Evolutionary conservation across 2,113 vertebrate genomes (phyloP), one percentile per base, ranked within the genome.

Genomic region (Aptenodytes patagonicus): DNA sequence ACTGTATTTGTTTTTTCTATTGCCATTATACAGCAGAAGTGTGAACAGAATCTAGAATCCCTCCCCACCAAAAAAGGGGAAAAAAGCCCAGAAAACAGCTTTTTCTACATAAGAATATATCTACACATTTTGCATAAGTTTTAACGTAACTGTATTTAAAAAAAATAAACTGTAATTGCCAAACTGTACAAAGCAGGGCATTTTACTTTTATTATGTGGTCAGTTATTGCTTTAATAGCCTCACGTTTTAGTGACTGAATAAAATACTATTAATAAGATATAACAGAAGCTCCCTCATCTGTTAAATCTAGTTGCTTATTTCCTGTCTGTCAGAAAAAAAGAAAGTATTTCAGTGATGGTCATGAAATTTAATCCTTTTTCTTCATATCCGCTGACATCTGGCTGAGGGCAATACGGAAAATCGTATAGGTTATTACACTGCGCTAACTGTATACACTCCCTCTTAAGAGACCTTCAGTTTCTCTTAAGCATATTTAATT

Each of bases 11-110:
- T 69, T 61, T 93, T 72, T 92, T 69, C 36, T 85, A 36, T 42
- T 38, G 64, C 16, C 29, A 54, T 54, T 75, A 66, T 29, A 36
- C 20, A 79, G 12, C 11, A 71, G 20, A 42, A 52, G 5, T 29
- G 18, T 57, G n/a, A 84, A 54, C 1, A 61, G 31, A 81, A 80
- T 36, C 7, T 71, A 87, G 57, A 89, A 57, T 65, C 25, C 14
- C 13, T 54, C 12, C 17, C 14, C 6, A 21, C 4, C 15, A 57
- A 31, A 69, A 58, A 83, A 36, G 6, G 16, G 5, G 6, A 52
- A 34, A 61, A 61, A 22, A 0, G 0, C 0, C 1, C 17, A 55
- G 17, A 73, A 80, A 66, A 10, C 8, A 54, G 19, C 3, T 72
- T 15, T 40, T 93, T 66, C 38, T 92, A 61, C 19, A 9, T 25